Percentiles rank a stretch among this genome's conserved stretches.
Evolutionary conservation across 2,113 vertebrate genomes (phyloP).

Genomic region (Carassius gibelio): DNA sequence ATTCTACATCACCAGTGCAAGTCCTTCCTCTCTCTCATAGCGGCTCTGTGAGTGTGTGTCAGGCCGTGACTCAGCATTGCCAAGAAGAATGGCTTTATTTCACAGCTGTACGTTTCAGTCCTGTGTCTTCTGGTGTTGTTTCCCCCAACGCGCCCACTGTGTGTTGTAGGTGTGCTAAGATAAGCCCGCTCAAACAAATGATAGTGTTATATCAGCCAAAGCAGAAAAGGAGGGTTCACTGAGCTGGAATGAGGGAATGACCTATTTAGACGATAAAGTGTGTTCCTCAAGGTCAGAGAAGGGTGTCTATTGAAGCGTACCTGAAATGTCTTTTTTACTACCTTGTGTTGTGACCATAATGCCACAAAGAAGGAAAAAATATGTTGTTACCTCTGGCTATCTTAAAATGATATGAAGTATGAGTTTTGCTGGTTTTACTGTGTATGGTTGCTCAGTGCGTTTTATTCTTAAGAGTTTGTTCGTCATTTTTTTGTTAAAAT

Average conservation of each 20-base stretch:
- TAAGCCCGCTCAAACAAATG: slow-evolving; percentile 17
- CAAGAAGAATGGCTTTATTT: slow-evolving; percentile 19
- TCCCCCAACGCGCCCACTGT: not conserved
- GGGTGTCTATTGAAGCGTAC: not conserved
- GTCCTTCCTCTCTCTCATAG: not conserved
- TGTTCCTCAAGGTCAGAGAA: slow-evolving; percentile 17
- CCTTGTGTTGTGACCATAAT: not conserved
- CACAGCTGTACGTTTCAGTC: not conserved
- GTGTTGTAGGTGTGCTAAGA: not conserved
- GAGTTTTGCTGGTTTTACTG: not conserved
- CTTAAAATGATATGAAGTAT: not conserved
- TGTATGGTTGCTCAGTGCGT: not conserved
- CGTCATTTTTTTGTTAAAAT: not conserved
- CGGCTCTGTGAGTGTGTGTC: not conserved
- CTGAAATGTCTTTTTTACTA: not conserved
- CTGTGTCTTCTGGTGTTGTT: slow-evolving; percentile 29
- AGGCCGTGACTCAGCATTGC: slow-evolving; percentile 28
- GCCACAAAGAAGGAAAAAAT: not conserved
- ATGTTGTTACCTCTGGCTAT: not conserved
- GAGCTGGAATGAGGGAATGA: slow-evolving; percentile 17
- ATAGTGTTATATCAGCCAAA: not conserved
- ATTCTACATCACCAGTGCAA: slow-evolving; percentile 46
- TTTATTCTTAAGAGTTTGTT: not conserved
- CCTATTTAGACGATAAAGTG: slow-evolving; percentile 44
- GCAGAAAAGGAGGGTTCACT: slow-evolving; percentile 32